Evolutionary conservation across 2,797 vertebrate species (phyloP).

Genomic region (Sphaeramia orbicularis): DNA sequence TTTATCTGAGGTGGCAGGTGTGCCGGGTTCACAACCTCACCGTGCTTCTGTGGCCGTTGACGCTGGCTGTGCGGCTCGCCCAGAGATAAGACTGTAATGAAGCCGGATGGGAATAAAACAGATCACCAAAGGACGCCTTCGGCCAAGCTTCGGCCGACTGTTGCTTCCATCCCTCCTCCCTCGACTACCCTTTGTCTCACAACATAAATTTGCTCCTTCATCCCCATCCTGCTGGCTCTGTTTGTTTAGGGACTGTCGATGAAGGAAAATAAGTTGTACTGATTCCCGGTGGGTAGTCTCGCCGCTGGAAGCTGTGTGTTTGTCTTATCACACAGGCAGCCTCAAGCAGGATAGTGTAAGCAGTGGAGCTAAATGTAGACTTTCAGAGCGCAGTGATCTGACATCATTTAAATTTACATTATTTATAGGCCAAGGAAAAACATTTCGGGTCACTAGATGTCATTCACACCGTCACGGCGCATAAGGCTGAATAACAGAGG

Average conservation of each 20-base stretch:
- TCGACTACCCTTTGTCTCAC: slow-evolving; percentile 70
- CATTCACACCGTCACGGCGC: slow-evolving; percentile 35
- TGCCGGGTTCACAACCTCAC: slow-evolving; percentile 63
- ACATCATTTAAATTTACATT: slow-evolving; percentile 39
- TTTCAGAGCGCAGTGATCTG: slow-evolving; percentile 34
- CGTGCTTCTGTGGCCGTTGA: slow-evolving; percentile 47
- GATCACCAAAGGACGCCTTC: slow-evolving; percentile 62
- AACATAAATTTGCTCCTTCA: slow-evolving; percentile 77
- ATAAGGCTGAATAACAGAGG: slow-evolving; percentile 36
- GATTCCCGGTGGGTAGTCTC: slow-evolving; percentile 57
- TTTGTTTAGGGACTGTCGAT: slow-evolving; percentile 74
- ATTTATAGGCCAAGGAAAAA: slow-evolving; percentile 26
- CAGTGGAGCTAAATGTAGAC: slow-evolving; percentile 31
- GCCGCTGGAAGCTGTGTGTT: slow-evolving; percentile 46
- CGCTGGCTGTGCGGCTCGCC: slow-evolving; percentile 64
- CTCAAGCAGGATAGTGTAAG: slow-evolving; percentile 43
- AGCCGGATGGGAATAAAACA: slow-evolving; percentile 75
- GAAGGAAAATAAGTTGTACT: slow-evolving; percentile 71
- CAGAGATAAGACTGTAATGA: slow-evolving; percentile 83
- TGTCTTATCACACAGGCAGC: slow-evolving; percentile 57
- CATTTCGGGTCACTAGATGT: slow-evolving; percentile 21
- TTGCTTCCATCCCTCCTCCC: slow-evolving; percentile 54
- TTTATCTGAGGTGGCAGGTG: slow-evolving; percentile 84
- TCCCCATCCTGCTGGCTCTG: slow-evolving; percentile 75
- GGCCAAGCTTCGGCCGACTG: slow-evolving; percentile 47